These are phyloP conservation scores for Rhinoptilus africanus DNA, from an alignment of 2,113 vertebrate species.

Conservation along the genomic window DNA sequence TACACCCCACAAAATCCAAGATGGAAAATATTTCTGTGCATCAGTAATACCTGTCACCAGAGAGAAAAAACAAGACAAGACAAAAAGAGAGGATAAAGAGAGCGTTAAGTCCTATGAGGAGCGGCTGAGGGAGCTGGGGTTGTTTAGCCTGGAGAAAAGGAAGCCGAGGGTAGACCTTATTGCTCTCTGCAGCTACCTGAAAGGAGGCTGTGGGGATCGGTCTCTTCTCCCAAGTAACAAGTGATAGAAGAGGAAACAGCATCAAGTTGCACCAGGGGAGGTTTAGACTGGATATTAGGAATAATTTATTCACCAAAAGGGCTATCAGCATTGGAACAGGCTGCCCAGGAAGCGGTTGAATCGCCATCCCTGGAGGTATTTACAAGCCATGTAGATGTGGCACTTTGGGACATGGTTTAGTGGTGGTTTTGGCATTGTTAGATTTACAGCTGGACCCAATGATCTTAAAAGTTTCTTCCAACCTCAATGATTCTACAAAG, in stretches of 20 bases:
- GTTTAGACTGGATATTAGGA: neutral
- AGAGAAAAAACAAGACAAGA: neutral
- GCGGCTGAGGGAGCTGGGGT: neutral
- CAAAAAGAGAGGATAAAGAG: neutral
- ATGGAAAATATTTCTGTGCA: neutral
- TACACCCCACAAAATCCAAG: neutral
- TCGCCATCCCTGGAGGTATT: neutral
- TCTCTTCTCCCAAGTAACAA: neutral
- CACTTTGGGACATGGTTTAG: neutral
- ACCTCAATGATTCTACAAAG: neutral
- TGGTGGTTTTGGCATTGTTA: no score
- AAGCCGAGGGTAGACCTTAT: neutral
- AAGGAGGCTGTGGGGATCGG: accelerated
- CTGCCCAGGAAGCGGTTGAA: neutral
- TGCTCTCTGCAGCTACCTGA: neutral
- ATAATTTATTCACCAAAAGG: neutral
- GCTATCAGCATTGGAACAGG: neutral
- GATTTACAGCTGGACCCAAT: accelerated
- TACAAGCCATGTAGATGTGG: neutral
- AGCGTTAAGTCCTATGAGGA: neutral
- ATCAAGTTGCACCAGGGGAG: neutral
- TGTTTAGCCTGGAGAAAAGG: neutral
- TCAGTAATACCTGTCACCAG: neutral
- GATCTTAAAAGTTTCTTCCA: neutral
- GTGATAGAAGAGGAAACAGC: neutral